These are phyloP conservation scores for Goniozus legneri DNA, from an alignment of 1,140 invertebrate genomes.

Conservation along the genomic window DNA sequence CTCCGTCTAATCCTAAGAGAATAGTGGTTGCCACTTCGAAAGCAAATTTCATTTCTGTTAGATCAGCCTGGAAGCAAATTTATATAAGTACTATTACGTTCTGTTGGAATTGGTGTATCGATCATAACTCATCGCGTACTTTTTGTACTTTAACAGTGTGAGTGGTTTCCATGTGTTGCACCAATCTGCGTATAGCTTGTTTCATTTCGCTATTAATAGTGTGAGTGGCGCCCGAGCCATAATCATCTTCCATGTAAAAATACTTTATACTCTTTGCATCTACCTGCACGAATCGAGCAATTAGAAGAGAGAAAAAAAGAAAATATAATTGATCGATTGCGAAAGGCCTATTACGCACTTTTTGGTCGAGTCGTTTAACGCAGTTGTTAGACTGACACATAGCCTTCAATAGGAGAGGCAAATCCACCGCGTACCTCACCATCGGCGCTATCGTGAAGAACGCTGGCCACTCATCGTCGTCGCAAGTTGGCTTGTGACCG, in stretches of 20 bases:
- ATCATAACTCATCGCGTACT: no score
- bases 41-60: slow-evolving; percentile 60
- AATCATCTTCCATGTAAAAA: slow-evolving; percentile 76
- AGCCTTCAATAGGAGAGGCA: slow-evolving; percentile 69
- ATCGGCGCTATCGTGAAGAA: slow-evolving; percentile 76
- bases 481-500: slow-evolving; percentile 55
- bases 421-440: slow-evolving; percentile 77
- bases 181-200: slow-evolving; percentile 64
- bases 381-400: slow-evolving; percentile 58
- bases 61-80: slow-evolving; percentile 47
- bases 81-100: slow-evolving; percentile 4
- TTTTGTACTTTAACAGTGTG: slow-evolving; percentile 58
- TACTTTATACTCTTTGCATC: slow-evolving; percentile 68
- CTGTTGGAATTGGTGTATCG: no score
- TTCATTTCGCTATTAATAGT: slow-evolving; percentile 66
- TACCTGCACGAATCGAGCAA: slow-evolving; percentile 55
- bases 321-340: not conserved
- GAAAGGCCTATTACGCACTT: slow-evolving; percentile 44
- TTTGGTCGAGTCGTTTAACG: slow-evolving; percentile 62
- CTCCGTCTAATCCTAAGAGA: slow-evolving; percentile 58
- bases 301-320: slow-evolving; percentile 7
- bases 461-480: slow-evolving; percentile 57
- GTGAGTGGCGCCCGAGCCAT: slow-evolving; percentile 60
- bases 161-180: slow-evolving; percentile 58
- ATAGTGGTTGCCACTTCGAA: slow-evolving; percentile 59